Evolutionary conservation across 2,113 vertebrate species (phyloP).

Genomic region (Vanacampus margaritifer): DNA sequence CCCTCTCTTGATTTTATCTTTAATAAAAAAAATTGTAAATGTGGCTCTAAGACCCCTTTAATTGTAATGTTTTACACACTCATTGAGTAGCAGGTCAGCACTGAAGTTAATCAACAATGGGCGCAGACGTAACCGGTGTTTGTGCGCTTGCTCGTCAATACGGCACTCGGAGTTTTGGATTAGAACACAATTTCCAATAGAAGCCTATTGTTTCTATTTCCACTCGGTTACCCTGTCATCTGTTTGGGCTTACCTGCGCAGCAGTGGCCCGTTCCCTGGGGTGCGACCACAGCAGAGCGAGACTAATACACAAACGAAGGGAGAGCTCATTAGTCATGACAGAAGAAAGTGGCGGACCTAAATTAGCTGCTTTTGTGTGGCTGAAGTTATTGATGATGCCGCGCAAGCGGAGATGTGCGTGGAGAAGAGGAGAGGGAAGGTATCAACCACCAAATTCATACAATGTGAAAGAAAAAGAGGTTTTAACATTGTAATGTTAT

Average conservation of each 20-base stretch:
- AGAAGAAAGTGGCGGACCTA: constrained; percentile 64
- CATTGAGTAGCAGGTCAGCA: background rate
- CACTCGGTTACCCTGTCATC: constrained; percentile 50
- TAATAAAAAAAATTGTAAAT: too few relatives aligned
- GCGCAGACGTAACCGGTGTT: background rate
- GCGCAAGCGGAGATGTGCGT: constrained; percentile 48
- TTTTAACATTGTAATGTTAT: constrained; percentile 6
- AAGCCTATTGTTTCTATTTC: constrained; percentile 56
- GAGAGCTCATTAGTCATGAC: constrained; percentile 72
- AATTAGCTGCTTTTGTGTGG: constrained; percentile 71
- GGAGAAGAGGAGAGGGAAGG: constrained; percentile 27
- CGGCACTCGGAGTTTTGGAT: constrained; percentile 2
- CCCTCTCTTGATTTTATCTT: background rate
- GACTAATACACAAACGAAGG: constrained; percentile 68
- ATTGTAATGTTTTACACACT: background rate
- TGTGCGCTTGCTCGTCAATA: constrained; percentile 9
- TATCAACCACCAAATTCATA: constrained; percentile 27
- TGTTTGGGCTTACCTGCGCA: constrained; percentile 66
- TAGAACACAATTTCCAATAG: constrained; percentile 37
- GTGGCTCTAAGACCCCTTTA: background rate
- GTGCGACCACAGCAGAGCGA: constrained; percentile 62
- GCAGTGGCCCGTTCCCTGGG: constrained; percentile 60
- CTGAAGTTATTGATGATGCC: constrained; percentile 71
- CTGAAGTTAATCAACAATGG: background rate
- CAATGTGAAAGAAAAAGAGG: constrained; percentile 23